Percentiles rank a stretch among this genome's conserved stretches.
Conservation (phyloP, 2,888 invertebrate genomes). For the Amphipoea lucens region DNA sequence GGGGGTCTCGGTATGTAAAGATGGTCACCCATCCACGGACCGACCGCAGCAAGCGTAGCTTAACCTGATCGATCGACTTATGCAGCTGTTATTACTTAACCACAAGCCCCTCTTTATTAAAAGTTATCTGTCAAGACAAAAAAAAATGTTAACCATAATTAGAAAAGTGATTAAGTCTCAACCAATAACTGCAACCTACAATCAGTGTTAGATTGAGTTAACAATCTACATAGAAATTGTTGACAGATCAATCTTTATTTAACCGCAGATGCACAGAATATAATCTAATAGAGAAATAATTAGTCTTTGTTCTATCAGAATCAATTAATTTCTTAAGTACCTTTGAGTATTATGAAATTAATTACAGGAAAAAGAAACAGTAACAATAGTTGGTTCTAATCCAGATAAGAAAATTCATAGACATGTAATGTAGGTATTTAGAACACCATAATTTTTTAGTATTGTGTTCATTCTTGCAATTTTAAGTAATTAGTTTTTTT, state of each 20-base stretch:
- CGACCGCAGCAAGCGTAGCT: too few species aligned
- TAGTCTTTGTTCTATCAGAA: slow-evolving; percentile 7
- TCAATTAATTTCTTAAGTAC: slow-evolving; percentile 17
- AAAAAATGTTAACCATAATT: neutral
- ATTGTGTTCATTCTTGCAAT: slow-evolving; percentile 12
- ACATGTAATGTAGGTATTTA: slow-evolving; percentile 12
- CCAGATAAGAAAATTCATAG: slow-evolving; percentile 31
- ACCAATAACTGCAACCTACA: neutral
- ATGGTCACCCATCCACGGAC: too few species aligned
- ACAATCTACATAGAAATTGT: neutral
- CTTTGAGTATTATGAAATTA: slow-evolving; percentile 7
- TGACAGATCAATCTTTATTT: slow-evolving; percentile 13
- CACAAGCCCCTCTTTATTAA: too few species aligned
- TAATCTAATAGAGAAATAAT: neutral
- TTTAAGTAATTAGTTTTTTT: slow-evolving; percentile 5
- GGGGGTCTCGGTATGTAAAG: too few species aligned
- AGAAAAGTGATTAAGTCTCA: neutral
- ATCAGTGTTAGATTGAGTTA: neutral
- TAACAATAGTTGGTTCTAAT: slow-evolving; percentile 10
- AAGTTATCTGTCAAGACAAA: too few species aligned
- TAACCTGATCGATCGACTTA: too few species aligned
- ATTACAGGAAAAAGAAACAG: slow-evolving; percentile 31
- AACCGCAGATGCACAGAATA: neutral
- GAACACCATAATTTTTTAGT: neutral
- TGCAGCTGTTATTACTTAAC: too few species aligned